Percentiles rank a stretch among this genome's conserved stretches.
Conservation (phyloP, 2,888 invertebrate species). For the Troides aeacus region DNA sequence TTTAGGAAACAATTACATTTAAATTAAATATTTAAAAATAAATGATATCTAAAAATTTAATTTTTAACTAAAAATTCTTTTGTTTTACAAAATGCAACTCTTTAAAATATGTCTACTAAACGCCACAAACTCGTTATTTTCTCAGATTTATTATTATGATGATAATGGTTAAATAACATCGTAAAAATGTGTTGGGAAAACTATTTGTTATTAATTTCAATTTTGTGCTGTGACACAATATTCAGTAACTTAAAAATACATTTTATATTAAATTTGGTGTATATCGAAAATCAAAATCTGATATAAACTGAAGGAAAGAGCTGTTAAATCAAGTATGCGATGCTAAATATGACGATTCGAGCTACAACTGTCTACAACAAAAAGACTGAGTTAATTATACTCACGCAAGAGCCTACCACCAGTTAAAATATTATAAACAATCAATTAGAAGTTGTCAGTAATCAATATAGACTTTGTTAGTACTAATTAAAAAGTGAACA, state of each 20-base stretch:
- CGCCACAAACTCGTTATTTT: too few species aligned
- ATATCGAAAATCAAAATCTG: background rate
- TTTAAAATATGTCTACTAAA: too few species aligned
- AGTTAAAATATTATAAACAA: background rate
- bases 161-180: too few species aligned
- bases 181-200: too few species aligned
- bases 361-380: background rate
- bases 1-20: too few species aligned
- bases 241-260: background rate
- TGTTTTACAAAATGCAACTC: too few species aligned
- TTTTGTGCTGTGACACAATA: too few species aligned
- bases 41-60: too few species aligned
- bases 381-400: background rate
- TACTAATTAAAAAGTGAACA: constrained; percentile 18
- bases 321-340: background rate
- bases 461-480: constrained; percentile 10
- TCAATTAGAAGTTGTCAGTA: background rate
- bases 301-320: background rate
- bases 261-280: background rate
- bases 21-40: too few species aligned
- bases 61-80: too few species aligned
- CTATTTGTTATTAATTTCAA: too few species aligned
- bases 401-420: background rate
- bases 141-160: too few species aligned
- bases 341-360: background rate